A percentile compares a stretch with the other conserved stretches of the same genome.
Evolutionary conservation across 2,113 vertebrate genomes (phyloP).

Genomic region (Vanacampus margaritifer): DNA sequence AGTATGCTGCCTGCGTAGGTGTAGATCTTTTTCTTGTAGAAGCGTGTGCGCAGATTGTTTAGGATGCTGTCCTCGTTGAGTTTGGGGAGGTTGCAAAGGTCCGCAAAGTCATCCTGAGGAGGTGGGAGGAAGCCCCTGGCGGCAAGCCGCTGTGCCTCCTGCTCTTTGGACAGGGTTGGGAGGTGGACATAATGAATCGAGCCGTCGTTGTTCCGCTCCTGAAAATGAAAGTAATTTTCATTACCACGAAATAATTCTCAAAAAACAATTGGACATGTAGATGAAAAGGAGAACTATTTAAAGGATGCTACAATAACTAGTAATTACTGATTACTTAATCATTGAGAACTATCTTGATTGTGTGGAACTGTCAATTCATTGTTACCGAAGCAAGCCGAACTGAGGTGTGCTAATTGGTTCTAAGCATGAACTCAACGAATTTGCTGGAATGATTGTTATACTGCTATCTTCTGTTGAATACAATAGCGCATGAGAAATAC

Average conservation of each 20-base stretch:
- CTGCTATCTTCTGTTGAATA: not conserved
- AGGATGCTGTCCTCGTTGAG: conserved; percentile 86
- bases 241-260: not conserved
- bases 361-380: not conserved
- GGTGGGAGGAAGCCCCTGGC: conserved; percentile 90
- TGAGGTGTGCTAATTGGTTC: not conserved
- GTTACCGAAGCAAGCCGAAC: not conserved
- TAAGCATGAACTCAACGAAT: not conserved
- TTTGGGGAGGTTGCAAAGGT: conserved; percentile 89
- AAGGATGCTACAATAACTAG: not conserved
- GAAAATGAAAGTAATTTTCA: not conserved
- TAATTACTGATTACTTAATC: not conserved
- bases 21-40: conserved; percentile 93
- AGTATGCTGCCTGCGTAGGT: conserved; percentile 96
- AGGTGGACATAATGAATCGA: conserved; percentile 83
- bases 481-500: not conserved
- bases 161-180: conserved; percentile 75
- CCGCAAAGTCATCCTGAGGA: conserved; percentile 84
- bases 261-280: not conserved
- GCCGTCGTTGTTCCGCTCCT: conserved; percentile 85
- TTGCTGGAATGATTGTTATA: no score
- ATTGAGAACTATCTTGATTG: not conserved
- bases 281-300: not conserved
- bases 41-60: conserved; percentile 85
- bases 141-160: conserved; percentile 76